phyloP scores from a whole-genome alignment of 2,797 vertebrate species.

The Fistularia tabacaria region DNA sequence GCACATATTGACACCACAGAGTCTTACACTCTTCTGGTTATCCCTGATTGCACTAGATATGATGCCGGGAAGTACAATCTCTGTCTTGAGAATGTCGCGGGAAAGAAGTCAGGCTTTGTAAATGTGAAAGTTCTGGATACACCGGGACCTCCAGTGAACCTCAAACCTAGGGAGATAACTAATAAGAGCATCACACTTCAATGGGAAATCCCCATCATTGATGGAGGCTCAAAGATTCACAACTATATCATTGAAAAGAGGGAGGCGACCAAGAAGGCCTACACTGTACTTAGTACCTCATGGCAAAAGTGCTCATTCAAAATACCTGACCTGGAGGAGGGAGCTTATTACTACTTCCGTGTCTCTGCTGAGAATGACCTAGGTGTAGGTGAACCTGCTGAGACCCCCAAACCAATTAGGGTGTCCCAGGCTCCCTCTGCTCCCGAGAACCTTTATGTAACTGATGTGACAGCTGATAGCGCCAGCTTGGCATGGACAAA shows the following conservation, averaged over 20 bases:
- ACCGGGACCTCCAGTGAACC: slow-evolving; percentile 92
- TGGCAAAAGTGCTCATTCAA: slow-evolving; percentile 95
- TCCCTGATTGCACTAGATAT: slow-evolving; percentile 94
- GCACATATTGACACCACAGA: slow-evolving; percentile 96
- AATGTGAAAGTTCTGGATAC: slow-evolving; percentile 96
- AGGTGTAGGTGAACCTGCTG: slow-evolving; percentile 91
- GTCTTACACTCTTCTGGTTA: slow-evolving; percentile 91
- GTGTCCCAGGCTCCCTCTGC: slow-evolving; percentile 91
- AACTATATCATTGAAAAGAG: slow-evolving; percentile 97
- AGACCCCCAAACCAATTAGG: slow-evolving; percentile 90
- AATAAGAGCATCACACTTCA: slow-evolving; percentile 92
- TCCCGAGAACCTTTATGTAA: slow-evolving; percentile 93
- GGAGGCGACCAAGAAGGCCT: slow-evolving; percentile 93
- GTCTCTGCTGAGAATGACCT: slow-evolving; percentile 95
- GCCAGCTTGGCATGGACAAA: slow-evolving; percentile 96
- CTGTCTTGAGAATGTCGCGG: slow-evolving; percentile 93
- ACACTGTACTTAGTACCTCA: slow-evolving; percentile 86
- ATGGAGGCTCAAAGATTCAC: slow-evolving; percentile 94
- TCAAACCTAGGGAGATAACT: slow-evolving; percentile 91
- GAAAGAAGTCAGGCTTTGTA: slow-evolving; percentile 96
- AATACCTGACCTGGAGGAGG: slow-evolving; percentile 85
- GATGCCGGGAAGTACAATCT: slow-evolving; percentile 96
- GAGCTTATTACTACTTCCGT: slow-evolving; percentile 95
- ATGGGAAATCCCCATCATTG: slow-evolving; percentile 98
- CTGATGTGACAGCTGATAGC: slow-evolving; percentile 86